A percentile compares a stretch with the other conserved stretches of the same genome.
Evolutionary conservation across 2,113 vertebrate genomes (phyloP).

Genomic region (Pycnonotus jocosus): DNA sequence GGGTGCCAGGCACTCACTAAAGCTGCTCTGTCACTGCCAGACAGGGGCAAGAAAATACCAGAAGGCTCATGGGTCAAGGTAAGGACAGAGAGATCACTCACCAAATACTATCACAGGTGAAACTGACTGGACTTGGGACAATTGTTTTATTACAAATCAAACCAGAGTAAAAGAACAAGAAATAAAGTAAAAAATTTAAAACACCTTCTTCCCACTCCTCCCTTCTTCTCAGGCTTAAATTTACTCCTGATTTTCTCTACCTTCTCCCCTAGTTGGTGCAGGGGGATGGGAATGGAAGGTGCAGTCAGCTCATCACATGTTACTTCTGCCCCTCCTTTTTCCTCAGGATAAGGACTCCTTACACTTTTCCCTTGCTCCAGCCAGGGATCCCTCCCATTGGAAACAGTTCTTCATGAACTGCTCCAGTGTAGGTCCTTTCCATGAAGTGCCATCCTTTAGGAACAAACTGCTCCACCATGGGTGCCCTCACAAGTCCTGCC

Average conservation of each 20-base stretch:
- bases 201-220: background rate
- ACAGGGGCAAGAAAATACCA: background rate
- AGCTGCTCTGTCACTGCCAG: background rate
- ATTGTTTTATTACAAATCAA: background rate
- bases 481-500: background rate
- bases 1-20: background rate
- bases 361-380: background rate
- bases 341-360: background rate
- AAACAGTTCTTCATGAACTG: background rate
- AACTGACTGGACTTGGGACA: background rate
- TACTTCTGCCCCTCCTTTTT: background rate
- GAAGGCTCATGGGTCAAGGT: background rate
- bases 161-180: background rate
- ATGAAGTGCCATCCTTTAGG: background rate
- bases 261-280: background rate
- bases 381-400: background rate
- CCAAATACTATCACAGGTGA: fast-evolving
- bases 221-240: background rate
- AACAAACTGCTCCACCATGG: background rate
- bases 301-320: background rate
- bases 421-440: background rate
- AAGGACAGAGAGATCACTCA: background rate
- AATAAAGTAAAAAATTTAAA: background rate
- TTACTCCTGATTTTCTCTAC: background rate
- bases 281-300: background rate